phyloP scores from a whole-genome alignment of 2,888 invertebrate genomes.

The Hermaeophaga mercurialis region DNA sequence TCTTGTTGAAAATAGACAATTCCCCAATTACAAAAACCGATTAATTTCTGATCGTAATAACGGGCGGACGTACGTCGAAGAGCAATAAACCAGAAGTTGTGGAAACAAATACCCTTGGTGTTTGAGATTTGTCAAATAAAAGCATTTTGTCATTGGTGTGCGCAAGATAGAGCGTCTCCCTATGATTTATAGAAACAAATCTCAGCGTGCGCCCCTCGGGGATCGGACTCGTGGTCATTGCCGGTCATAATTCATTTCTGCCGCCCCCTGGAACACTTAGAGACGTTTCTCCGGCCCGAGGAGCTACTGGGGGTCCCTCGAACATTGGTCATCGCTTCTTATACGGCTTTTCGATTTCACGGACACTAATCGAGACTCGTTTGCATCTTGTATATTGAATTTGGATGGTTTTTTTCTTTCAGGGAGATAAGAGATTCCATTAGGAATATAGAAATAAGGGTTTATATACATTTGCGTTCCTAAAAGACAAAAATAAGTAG shows the following conservation, averaged over 20 bases:
- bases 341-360: slow-evolving; percentile 22
- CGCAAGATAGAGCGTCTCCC: slow-evolving; percentile 34
- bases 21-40: slow-evolving; percentile 1
- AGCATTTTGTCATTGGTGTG: slow-evolving; percentile 43
- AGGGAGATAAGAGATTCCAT: background rate
- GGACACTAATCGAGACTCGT: slow-evolving; percentile 22
- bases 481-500: too few species aligned
- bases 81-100: slow-evolving; percentile 22
- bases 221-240: slow-evolving; percentile 40
- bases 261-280: slow-evolving; percentile 38
- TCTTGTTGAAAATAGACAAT: too few species aligned
- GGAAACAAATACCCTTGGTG: slow-evolving; percentile 33
- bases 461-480: background rate
- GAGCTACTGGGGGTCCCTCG: slow-evolving; percentile 12
- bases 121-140: slow-evolving; percentile 46
- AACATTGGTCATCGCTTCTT: slow-evolving; percentile 24
- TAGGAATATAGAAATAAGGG: background rate
- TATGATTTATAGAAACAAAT: slow-evolving; percentile 44
- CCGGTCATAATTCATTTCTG: slow-evolving; percentile 39
- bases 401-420: slow-evolving; percentile 4
- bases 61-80: slow-evolving; percentile 1
- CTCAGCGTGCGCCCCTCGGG: slow-evolving; percentile 38
- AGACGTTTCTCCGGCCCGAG: slow-evolving; percentile 25
- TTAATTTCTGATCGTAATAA: background rate
- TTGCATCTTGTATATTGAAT: slow-evolving; percentile 20